phyloP scores from a whole-genome alignment of 1,140 invertebrate genomes.

The Uloborus diversus region DNA sequence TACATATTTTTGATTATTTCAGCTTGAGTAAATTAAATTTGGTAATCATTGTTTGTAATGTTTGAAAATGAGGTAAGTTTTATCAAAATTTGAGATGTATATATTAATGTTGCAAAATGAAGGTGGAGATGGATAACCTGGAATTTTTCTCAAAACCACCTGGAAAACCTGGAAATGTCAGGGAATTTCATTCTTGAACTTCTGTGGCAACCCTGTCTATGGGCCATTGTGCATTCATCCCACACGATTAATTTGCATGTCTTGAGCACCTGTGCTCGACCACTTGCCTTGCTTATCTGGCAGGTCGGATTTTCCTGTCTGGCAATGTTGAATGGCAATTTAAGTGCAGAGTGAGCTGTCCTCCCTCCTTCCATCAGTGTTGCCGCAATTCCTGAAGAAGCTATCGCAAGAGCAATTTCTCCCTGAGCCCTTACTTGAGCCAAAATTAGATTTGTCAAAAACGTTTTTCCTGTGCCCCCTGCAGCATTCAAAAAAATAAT shows the following conservation, averaged over 20 bases:
- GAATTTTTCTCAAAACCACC: constrained; percentile 67
- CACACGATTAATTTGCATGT: constrained; percentile 11
- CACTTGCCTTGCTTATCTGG: constrained; percentile 28
- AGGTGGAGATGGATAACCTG: constrained; percentile 60
- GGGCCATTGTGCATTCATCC: constrained; percentile 59
- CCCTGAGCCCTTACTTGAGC: neutral
- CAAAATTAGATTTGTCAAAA: constrained; percentile 1
- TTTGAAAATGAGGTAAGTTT: too few relatives aligned
- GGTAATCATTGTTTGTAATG: too few relatives aligned
- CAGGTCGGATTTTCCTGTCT: constrained; percentile 25
- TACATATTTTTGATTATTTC: too few relatives aligned
- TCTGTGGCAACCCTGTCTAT: constrained; percentile 57
- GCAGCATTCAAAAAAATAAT: neutral
- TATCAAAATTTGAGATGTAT: too few relatives aligned
- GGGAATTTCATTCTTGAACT: constrained; percentile 35
- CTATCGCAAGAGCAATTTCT: constrained; percentile 66
- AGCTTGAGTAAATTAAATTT: too few relatives aligned
- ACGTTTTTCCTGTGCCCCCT: constrained; percentile 3
- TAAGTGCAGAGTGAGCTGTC: constrained; percentile 69
- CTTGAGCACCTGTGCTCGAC: constrained; percentile 36
- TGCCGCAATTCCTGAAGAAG: constrained; percentile 70
- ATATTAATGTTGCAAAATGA: neutral
- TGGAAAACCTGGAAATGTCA: constrained; percentile 65
- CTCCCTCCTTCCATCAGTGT: constrained; percentile 67
- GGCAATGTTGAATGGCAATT: constrained; percentile 63